These are phyloP conservation scores for Alectura lathami DNA, from an alignment of 2,113 vertebrate genomes.

Conservation along the genomic window DNA sequence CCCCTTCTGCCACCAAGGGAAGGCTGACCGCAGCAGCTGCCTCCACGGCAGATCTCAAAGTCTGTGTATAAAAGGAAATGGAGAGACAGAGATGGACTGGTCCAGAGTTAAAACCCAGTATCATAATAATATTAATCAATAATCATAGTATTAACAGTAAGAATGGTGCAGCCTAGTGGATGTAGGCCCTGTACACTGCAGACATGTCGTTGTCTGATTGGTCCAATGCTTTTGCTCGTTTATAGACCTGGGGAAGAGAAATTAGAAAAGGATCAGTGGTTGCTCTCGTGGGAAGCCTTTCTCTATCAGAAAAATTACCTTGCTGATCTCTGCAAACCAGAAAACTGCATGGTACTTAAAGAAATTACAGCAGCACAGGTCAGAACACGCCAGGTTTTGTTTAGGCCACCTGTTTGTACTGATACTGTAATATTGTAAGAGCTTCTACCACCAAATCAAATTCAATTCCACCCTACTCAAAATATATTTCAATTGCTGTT, in stretches of 20 bases:
- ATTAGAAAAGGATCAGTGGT: not conserved
- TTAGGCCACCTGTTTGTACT: not conserved
- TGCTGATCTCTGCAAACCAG: not conserved
- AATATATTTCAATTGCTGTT: not conserved
- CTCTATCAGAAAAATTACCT: not conserved
- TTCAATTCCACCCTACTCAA: not conserved
- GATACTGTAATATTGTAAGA: not conserved
- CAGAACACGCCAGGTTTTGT: not conserved
- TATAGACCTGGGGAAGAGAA: conserved; percentile 88
- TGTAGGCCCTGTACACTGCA: conserved; percentile 98
- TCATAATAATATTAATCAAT: conserved; percentile 75
- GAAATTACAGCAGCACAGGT: not conserved
- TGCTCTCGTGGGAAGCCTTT: not conserved
- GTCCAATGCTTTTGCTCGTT: conserved; percentile 98
- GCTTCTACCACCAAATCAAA: not conserved
- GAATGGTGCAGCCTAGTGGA: conserved; percentile 85
- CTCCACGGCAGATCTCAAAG: conserved; percentile 73
- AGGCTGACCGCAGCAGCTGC: conserved; percentile 70
- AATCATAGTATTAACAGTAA: conserved; percentile 72
- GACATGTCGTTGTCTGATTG: conserved; percentile 99
- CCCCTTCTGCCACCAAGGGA: conserved; percentile 57
- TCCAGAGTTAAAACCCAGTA: conserved; percentile 81
- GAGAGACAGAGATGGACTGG: conserved; percentile 79
- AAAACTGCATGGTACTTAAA: not conserved
- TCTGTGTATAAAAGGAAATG: conserved; percentile 79